Percentiles rank a stretch among this genome's conserved stretches.
phyloP scores from a whole-genome alignment of 2,113 vertebrate genomes.

The Vulpes vulpes region DNA sequence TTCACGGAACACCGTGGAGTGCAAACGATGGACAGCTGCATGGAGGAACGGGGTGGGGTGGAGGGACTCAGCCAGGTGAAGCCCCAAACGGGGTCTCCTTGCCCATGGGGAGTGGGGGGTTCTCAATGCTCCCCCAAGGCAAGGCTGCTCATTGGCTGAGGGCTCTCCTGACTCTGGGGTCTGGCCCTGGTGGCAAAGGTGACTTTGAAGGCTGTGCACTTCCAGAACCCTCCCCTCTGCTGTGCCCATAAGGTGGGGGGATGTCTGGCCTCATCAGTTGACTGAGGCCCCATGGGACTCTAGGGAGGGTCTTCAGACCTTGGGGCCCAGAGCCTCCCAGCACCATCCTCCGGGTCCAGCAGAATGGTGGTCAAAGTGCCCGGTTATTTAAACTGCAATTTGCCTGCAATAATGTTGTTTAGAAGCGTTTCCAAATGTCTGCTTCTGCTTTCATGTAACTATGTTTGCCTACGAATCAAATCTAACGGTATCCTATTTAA shows the following conservation, averaged over 20 bases:
- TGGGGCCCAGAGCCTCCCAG: accelerated
- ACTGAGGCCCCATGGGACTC: accelerated
- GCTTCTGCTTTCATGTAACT: conserved; percentile 16
- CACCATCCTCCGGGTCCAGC: accelerated
- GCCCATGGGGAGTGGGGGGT: accelerated
- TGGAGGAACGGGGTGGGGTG: accelerated
- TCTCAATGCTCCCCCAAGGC: accelerated
- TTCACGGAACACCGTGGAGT: neutral
- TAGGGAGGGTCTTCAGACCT: accelerated
- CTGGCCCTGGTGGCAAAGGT: neutral
- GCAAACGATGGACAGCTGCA: accelerated
- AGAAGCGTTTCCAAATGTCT: neutral
- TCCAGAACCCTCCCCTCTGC: neutral
- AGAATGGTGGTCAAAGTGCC: accelerated
- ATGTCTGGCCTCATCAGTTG: accelerated
- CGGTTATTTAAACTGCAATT: neutral
- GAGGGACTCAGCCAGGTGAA: too few species aligned
- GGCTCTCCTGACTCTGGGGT: neutral
- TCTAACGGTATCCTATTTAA: conserved; percentile 58
- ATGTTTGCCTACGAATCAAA: conserved; percentile 68
- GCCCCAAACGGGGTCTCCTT: too few species aligned
- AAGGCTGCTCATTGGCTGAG: accelerated
- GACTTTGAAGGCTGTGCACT: neutral
- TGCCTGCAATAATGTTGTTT: neutral
- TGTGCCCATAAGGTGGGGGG: accelerated